phyloP scores from a whole-genome alignment of 92 coral and sea anemone genomes.

The Epizoanthus fatuus region DNA sequence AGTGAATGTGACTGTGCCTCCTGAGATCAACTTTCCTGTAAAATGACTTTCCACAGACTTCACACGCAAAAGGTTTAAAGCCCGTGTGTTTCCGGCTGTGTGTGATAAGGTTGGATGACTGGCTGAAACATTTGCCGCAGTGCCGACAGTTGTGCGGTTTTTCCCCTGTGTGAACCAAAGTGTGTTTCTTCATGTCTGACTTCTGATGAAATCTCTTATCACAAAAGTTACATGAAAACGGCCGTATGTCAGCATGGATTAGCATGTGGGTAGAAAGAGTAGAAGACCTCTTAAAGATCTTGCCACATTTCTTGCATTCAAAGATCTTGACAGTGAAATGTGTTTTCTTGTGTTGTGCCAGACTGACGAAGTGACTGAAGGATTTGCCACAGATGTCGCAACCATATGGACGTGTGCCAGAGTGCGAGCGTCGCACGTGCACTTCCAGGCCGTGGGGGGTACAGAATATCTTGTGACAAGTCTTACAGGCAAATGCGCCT shows the following conservation, averaged over 20 bases:
- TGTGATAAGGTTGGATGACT: constrained; percentile 96
- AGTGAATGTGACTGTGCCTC: constrained; percentile 79
- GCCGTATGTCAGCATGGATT: constrained; percentile 96
- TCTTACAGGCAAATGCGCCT: constrained; percentile 84
- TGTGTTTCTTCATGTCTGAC: constrained; percentile 98
- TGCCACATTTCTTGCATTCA: constrained; percentile 90
- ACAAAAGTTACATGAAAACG: constrained; percentile 93
- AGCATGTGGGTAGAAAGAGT: constrained; percentile 98
- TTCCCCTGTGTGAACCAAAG: constrained; percentile 95
- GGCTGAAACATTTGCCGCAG: constrained; percentile 97
- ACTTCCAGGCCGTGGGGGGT: constrained; percentile 98
- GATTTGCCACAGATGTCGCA: constrained; percentile 89
- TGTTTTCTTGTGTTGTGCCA: constrained; percentile 87
- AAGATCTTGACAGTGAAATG: constrained; percentile 85
- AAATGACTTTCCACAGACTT: constrained; percentile 88
- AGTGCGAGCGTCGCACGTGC: constrained; percentile 93
- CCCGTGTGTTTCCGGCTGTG: constrained; percentile 97
- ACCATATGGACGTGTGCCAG: constrained; percentile 87
- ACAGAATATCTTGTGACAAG: constrained; percentile 92
- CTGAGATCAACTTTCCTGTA: constrained; percentile 96
- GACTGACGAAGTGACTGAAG: constrained; percentile 92
- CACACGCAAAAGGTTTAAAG: constrained; percentile 94
- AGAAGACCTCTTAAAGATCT: constrained; percentile 92
- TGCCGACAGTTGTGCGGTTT: constrained; percentile 93
- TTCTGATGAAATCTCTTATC: constrained; percentile 97